Conservation (phyloP, 2,113 vertebrate genomes). For the Pyxicephalus adspersus region DNA sequence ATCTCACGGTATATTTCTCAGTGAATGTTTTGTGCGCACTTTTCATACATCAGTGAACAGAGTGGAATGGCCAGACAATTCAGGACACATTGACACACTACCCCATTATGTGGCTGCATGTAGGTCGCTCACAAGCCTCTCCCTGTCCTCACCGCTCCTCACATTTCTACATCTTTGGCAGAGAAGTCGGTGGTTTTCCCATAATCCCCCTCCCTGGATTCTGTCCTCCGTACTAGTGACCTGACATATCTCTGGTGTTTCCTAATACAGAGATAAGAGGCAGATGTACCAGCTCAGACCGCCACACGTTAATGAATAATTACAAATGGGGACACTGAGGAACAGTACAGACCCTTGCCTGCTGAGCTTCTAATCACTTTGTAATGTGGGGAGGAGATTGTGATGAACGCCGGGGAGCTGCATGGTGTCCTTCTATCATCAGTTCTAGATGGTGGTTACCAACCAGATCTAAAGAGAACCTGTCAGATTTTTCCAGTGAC, state of each 20-base stretch:
- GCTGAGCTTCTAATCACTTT: background rate
- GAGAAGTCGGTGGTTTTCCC: background rate
- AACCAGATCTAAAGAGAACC: too few species aligned
- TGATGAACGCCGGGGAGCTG: too few species aligned
- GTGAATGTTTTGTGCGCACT: too few species aligned
- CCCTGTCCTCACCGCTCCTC: background rate
- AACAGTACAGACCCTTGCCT: background rate
- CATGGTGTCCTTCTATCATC: too few species aligned
- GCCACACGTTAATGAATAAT: slow-evolving; percentile 33
- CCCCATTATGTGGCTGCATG: too few species aligned
- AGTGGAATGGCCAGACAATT: too few species aligned
- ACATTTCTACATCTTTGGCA: background rate
- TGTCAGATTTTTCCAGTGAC: too few species aligned
- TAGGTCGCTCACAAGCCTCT: background rate
- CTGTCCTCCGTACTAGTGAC: slow-evolving; percentile 6
- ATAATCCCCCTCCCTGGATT: background rate
- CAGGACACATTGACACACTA: too few species aligned
- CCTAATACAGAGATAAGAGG: slow-evolving; percentile 25
- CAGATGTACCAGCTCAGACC: background rate
- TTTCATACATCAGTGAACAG: too few species aligned
- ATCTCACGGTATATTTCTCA: too few species aligned
- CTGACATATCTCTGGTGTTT: background rate
- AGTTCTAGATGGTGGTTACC: too few species aligned
- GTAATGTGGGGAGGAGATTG: background rate
- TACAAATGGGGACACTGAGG: background rate